These are phyloP conservation scores for Noctilio leporinus DNA, from an alignment of 2,113 vertebrate genomes.

Conservation along the genomic window DNA sequence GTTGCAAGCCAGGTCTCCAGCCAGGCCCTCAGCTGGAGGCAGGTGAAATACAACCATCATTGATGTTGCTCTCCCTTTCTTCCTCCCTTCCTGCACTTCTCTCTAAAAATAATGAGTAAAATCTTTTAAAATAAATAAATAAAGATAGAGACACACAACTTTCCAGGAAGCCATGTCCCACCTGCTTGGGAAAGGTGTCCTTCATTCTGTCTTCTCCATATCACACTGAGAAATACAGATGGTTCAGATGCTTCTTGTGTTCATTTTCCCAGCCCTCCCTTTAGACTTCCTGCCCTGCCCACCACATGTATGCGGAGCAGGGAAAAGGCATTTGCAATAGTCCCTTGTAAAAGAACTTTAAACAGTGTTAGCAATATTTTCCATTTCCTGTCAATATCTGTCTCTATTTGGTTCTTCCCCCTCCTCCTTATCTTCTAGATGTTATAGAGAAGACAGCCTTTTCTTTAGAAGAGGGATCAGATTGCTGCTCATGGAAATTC, in stretches of 20 bases:
- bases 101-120: too few relatives aligned
- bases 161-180: not conserved
- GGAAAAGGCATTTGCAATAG: not conserved
- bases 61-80: too few relatives aligned
- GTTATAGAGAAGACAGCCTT: not conserved
- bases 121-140: too few relatives aligned
- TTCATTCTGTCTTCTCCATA: not conserved
- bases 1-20: too few relatives aligned
- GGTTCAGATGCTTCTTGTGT: not conserved
- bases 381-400: not conserved
- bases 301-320: not conserved
- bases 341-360: not conserved
- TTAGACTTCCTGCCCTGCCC: accelerated
- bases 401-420: not conserved
- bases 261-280: not conserved
- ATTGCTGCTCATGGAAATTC: not conserved
- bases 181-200: not conserved
- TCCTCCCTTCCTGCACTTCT: too few relatives aligned
- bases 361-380: not conserved
- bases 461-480: not conserved
- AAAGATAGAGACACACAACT: accelerated
- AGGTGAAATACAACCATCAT: too few relatives aligned
- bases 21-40: too few relatives aligned
- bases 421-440: not conserved
- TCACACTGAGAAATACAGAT: not conserved